Evolutionary conservation across 2,888 invertebrate genomes (phyloP).

Genomic region (Parascotia fuliginaria): DNA sequence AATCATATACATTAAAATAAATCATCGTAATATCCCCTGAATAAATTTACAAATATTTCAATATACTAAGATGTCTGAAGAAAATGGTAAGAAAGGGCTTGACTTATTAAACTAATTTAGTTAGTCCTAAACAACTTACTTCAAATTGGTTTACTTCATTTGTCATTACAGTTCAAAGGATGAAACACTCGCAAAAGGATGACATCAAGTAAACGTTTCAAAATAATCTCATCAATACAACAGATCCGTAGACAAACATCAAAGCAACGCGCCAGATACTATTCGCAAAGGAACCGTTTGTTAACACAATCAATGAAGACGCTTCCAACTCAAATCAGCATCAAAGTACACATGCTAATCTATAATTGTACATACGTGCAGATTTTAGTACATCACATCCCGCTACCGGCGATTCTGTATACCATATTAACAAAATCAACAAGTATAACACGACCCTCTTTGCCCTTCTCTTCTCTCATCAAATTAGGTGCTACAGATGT

Average conservation of each 20-base stretch:
- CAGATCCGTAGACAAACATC: constrained; percentile 66
- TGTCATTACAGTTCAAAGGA: constrained; percentile 43
- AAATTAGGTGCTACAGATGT: constrained; percentile 39
- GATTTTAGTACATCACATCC: constrained; percentile 18
- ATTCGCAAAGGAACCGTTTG: constrained; percentile 71
- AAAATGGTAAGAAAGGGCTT: neutral
- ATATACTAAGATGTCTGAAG: neutral
- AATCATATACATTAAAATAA: too few relatives aligned
- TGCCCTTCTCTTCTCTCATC: constrained; percentile 34
- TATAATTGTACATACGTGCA: constrained; percentile 36
- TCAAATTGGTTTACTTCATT: constrained; percentile 39
- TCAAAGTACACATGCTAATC: constrained; percentile 46
- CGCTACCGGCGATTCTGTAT: constrained; percentile 33
- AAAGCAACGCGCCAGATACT: constrained; percentile 60
- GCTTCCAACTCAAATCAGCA: constrained; percentile 46
- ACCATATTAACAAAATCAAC: constrained; percentile 31
- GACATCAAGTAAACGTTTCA: constrained; percentile 45
- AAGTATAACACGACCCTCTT: constrained; percentile 31
- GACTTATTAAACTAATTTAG: neutral
- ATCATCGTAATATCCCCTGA: too few relatives aligned
- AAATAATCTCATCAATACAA: constrained; percentile 52
- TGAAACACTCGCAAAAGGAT: constrained; percentile 39
- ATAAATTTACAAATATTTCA: too few relatives aligned
- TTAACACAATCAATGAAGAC: constrained; percentile 74
- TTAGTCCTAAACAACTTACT: constrained; percentile 26